A percentile compares a stretch with the other conserved stretches of the same genome.
phyloP scores from a whole-genome alignment of 2,113 vertebrate species.

The Corvus cornix region DNA sequence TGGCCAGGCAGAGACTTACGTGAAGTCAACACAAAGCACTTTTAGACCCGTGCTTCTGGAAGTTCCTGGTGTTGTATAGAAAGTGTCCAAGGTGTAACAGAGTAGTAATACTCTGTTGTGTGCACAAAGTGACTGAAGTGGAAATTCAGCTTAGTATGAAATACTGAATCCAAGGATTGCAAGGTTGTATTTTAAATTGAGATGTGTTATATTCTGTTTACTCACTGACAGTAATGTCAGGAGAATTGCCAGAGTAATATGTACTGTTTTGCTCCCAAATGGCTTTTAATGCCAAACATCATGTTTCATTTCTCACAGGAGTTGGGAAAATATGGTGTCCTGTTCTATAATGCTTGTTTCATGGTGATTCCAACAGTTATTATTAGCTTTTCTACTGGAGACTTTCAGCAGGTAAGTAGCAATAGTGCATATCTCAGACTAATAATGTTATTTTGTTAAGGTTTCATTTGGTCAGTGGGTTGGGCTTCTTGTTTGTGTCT shows the following conservation, averaged over 20 bases:
- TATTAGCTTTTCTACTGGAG: conserved; percentile 82
- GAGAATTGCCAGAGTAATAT: not conserved
- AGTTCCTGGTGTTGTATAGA: not conserved
- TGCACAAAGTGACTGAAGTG: not conserved
- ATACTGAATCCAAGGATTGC: not conserved
- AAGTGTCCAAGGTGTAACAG: not conserved
- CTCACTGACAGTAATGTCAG: not conserved
- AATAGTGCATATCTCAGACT: not conserved
- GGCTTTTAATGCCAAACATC: not conserved
- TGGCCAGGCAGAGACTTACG: not conserved
- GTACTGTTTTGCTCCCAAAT: not conserved
- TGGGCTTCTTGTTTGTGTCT: not conserved
- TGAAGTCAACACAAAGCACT: not conserved
- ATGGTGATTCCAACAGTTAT: conserved; percentile 85
- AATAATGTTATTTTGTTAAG: not conserved
- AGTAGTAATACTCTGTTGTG: not conserved
- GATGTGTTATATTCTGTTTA: not conserved
- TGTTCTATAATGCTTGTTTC: conserved; percentile 93
- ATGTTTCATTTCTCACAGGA: conserved; percentile 71
- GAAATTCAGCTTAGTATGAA: not conserved
- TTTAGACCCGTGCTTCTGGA: not conserved
- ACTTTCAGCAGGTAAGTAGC: conserved; percentile 81
- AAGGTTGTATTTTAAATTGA: not conserved
- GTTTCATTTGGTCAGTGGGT: not conserved
- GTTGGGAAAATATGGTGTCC: conserved; percentile 88